phyloP scores from a whole-genome alignment of 2,888 invertebrate species.

The Hydrotaea diabolus region DNA sequence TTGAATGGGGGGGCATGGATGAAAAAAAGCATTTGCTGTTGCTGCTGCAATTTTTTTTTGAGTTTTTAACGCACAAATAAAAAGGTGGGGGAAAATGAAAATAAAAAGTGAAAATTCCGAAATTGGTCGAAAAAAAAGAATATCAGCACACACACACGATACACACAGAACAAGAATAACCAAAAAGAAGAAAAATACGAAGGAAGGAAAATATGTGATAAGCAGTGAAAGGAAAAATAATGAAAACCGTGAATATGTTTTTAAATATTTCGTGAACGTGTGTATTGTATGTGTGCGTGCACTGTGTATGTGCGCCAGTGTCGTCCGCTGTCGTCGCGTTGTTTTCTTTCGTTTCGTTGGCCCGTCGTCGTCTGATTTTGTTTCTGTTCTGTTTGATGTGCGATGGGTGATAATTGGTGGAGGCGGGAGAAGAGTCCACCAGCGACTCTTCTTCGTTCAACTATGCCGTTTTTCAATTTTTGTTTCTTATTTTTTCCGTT shows the following conservation, averaged over 20 bases:
- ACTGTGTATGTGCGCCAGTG: conserved; percentile 18
- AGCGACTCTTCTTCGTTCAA: conserved; percentile 27
- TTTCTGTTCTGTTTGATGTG: conserved; percentile 47
- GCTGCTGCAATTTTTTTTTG: conserved; percentile 48
- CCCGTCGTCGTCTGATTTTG: conserved; percentile 34
- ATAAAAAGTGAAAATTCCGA: conserved; percentile 65
- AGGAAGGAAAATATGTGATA: conserved; percentile 55
- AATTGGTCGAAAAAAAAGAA: conserved; percentile 56
- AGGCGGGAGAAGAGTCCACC: conserved; percentile 40
- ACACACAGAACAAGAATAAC: conserved; percentile 15
- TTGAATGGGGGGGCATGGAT: conserved; percentile 45
- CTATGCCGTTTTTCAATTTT: conserved; percentile 44
- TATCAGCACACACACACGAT: conserved; percentile 13
- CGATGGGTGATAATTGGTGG: conserved; percentile 48
- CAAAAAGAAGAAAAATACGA: conserved; percentile 44
- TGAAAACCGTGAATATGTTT: conserved; percentile 64
- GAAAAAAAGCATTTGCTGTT: conserved; percentile 40
- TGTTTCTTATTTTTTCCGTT: conserved; percentile 28
- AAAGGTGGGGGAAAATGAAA: conserved; percentile 48
- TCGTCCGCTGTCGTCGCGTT: conserved; percentile 39
- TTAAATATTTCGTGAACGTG: conserved; percentile 51
- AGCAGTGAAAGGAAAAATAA: conserved; percentile 54
- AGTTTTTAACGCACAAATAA: conserved; percentile 7
- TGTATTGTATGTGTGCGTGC: conserved; percentile 35
- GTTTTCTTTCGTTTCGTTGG: conserved; percentile 46